phyloP scores from a whole-genome alignment of 2,888 invertebrate genomes.

The Diarsia brunnea region DNA sequence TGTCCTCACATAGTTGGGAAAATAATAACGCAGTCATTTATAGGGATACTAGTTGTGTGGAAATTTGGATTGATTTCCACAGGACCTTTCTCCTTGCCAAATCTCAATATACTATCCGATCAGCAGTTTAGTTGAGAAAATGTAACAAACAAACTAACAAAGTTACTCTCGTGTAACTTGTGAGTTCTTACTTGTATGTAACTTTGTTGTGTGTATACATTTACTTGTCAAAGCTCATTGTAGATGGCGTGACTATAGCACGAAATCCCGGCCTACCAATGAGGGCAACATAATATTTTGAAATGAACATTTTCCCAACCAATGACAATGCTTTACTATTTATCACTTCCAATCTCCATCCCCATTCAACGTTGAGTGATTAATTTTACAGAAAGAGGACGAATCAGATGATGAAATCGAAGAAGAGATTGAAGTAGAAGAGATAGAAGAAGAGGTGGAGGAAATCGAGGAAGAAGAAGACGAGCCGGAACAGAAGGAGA shows the following conservation, averaged over 20 bases:
- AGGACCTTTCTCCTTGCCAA: too few species aligned
- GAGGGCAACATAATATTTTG: neutral
- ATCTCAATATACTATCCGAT: too few species aligned
- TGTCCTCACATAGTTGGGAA: neutral
- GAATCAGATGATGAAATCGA: conserved; percentile 85
- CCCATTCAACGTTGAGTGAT: neutral
- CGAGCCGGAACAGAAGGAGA: conserved; percentile 47
- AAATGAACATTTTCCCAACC: neutral
- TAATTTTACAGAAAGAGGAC: conserved; percentile 81
- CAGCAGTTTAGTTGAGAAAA: too few species aligned
- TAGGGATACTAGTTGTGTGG: too few species aligned
- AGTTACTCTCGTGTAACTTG: too few species aligned
- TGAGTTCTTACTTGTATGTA: too few species aligned
- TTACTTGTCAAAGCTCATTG: neutral
- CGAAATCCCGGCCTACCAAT: neutral
- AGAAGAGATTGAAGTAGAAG: conserved; percentile 85
- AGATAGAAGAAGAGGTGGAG: conserved; percentile 84
- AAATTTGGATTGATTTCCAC: too few species aligned
- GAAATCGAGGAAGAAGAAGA: conserved; percentile 76
- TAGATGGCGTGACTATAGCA: neutral
- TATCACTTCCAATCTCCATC: neutral
- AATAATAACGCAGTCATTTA: too few species aligned
- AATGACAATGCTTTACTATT: neutral
- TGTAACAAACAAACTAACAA: too few species aligned
- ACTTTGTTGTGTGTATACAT: too few species aligned